A percentile compares a stretch with the other conserved stretches of the same genome.
Conservation (phyloP, 53 echinoderm and acorn worm genomes). For the Stichopus horrens region DNA sequence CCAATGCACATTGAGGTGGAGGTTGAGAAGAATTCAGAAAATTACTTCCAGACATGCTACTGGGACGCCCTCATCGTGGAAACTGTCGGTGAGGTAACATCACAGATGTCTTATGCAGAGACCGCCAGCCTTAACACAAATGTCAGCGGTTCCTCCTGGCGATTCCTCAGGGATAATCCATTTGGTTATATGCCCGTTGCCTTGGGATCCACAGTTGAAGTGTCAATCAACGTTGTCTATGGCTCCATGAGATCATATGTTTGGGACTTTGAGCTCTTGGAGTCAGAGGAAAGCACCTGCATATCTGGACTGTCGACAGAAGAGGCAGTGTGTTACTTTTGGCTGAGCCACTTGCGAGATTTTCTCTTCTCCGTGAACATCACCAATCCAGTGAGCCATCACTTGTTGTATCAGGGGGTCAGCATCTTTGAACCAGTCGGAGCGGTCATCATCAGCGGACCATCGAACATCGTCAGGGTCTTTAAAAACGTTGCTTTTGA, state of each 20-base stretch:
- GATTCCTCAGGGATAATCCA: neutral
- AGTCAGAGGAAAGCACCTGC: conserved; percentile 27
- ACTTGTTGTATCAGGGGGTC: conserved; percentile 1
- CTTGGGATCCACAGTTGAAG: neutral
- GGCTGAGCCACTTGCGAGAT: conserved; percentile 47
- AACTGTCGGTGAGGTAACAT: neutral
- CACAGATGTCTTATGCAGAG: neutral
- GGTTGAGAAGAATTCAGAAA: conserved; percentile 7
- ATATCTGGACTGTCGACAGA: neutral
- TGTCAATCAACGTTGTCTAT: conserved; percentile 7
- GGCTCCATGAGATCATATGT: conserved; percentile 50
- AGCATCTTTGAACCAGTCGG: conserved; percentile 56
- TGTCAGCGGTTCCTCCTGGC: neutral
- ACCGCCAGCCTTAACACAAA: neutral
- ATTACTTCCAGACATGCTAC: conserved; percentile 28
- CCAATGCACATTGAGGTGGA: neutral
- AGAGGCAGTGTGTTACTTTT: conserved; percentile 30
- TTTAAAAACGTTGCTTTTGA: conserved; percentile 13
- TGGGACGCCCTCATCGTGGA: conserved; percentile 21
- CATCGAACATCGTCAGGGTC: neutral
- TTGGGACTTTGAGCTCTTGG: conserved; percentile 65
- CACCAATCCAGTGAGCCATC: conserved; percentile 58
- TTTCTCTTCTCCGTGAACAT: conserved; percentile 59
- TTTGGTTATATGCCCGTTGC: neutral
- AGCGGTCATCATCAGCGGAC: conserved; percentile 22